A percentile compares a stretch with the other conserved stretches of the same genome.
Conservation (phyloP, 2,113 vertebrate genomes). For the Microcebus jonahi region DNA sequence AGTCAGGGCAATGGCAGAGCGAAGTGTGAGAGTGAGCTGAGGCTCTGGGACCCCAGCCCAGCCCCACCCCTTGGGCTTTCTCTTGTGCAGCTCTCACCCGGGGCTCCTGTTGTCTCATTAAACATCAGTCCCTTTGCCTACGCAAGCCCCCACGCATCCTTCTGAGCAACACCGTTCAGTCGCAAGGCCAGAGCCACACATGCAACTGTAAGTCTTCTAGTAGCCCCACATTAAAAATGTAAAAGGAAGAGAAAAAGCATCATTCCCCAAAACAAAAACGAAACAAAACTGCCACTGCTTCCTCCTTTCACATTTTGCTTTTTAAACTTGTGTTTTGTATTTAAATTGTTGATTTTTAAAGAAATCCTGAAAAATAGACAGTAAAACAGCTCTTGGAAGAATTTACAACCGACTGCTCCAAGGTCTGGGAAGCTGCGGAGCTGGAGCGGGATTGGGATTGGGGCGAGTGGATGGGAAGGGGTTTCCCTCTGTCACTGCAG, state of each 20-base stretch:
- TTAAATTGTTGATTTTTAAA: background rate
- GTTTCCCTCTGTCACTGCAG: background rate
- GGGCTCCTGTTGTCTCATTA: background rate
- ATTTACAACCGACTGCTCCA: background rate
- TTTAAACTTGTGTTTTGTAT: background rate
- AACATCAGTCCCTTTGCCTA: background rate
- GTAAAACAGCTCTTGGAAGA: constrained; percentile 28
- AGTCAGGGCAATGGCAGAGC: background rate
- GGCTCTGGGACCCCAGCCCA: background rate
- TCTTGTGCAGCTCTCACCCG: too few species aligned
- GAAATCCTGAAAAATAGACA: background rate
- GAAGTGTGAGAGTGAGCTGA: background rate
- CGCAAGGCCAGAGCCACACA: background rate
- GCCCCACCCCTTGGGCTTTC: background rate
- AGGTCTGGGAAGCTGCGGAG: background rate
- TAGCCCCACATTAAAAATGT: background rate
- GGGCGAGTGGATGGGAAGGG: background rate
- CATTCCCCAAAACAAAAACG: constrained; percentile 5
- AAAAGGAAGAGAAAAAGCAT: background rate
- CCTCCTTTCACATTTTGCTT: background rate
- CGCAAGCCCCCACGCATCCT: background rate
- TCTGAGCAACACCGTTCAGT: background rate
- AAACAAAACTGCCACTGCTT: background rate
- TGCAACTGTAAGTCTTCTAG: background rate
- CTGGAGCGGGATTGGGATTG: background rate